Evolutionary conservation across 2,888 invertebrate genomes (phyloP).

Genomic region (Machimus atricapillus): DNA sequence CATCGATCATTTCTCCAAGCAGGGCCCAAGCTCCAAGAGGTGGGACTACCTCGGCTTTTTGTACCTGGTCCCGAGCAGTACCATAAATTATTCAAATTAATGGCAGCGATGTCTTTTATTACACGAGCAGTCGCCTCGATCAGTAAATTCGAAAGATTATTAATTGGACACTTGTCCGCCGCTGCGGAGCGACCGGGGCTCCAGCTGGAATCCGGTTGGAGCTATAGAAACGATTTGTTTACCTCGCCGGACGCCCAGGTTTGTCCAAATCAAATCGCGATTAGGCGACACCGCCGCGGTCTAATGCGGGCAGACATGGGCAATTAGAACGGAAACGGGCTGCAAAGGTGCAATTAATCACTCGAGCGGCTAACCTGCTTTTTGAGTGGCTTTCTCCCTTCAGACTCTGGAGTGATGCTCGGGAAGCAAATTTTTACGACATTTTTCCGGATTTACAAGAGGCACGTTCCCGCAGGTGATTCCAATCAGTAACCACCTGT

Average conservation of each 20-base stretch:
- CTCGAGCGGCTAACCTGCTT: neutral
- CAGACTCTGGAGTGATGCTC: neutral
- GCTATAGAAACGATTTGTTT: neutral
- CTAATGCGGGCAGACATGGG: neutral
- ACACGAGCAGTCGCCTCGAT: neutral
- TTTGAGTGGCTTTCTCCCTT: neutral
- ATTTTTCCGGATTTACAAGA: neutral
- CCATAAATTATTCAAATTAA: constrained; percentile 16
- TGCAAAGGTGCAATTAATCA: neutral
- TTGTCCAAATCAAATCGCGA: neutral
- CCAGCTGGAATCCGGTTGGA: neutral
- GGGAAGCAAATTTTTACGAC: neutral
- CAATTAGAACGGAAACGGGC: neutral
- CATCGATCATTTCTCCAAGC: neutral
- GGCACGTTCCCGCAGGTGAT: neutral
- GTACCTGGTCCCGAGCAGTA: neutral
- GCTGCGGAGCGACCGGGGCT: neutral
- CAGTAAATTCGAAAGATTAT: neutral
- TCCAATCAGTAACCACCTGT: neutral
- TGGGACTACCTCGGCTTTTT: neutral
- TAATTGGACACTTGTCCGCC: neutral
- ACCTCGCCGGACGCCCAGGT: neutral
- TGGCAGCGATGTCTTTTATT: constrained; percentile 1
- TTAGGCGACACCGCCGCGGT: neutral
- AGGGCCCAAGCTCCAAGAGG: neutral